Percentiles rank a stretch among this genome's conserved stretches.
Evolutionary conservation across 2,888 invertebrate species (phyloP).

Genomic region (Lycocerus yunnanus): DNA sequence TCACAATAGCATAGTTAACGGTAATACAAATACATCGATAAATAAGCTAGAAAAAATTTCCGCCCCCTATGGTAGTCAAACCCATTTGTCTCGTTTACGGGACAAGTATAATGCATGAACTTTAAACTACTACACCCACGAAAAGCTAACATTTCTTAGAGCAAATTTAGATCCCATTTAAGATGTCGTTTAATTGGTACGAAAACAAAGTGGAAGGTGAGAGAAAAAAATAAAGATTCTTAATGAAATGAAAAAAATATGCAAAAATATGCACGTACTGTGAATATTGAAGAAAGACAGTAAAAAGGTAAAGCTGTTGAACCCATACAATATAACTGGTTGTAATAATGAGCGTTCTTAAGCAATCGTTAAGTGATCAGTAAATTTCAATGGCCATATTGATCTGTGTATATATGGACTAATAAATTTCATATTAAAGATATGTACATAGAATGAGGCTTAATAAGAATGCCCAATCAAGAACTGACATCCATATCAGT

Average conservation of each 20-base stretch:
- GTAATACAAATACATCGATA: background rate
- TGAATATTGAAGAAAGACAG: background rate
- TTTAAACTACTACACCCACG: background rate
- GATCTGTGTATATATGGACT: slow-evolving; percentile 12
- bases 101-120: background rate
- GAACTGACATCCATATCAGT: slow-evolving; percentile 31
- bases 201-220: too few relatives aligned
- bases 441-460: slow-evolving; percentile 35
- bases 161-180: background rate
- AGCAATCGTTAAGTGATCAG: slow-evolving; percentile 32
- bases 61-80: background rate
- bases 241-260: background rate
- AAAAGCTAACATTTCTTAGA: background rate
- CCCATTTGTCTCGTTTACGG: background rate
- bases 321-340: slow-evolving; percentile 23
- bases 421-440: slow-evolving; percentile 28
- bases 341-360: slow-evolving; percentile 25
- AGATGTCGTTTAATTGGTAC: background rate
- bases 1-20: background rate
- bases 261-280: background rate
- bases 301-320: slow-evolving; percentile 15
- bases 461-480: slow-evolving; percentile 28
- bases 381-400: slow-evolving; percentile 24
- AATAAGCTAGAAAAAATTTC: background rate
- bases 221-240: background rate